Percentiles rank a stretch among this genome's conserved stretches.
Conservation (phyloP, 1,140 invertebrate genomes). For the Drosophila melanica region DNA sequence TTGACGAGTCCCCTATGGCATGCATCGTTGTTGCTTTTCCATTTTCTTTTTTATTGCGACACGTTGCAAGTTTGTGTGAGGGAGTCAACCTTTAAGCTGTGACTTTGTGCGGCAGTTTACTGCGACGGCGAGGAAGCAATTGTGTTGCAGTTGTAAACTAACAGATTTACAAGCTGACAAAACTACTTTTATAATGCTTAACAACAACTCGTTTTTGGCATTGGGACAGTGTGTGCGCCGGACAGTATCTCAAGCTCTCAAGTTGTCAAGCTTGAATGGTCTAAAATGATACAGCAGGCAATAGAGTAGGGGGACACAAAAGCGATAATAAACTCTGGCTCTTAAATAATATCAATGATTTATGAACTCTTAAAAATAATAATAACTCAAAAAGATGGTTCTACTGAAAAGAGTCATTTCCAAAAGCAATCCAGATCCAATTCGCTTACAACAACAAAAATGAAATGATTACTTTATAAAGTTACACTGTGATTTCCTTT, state of each 20-base stretch:
- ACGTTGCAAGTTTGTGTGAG: slow-evolving; percentile 6
- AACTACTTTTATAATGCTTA: slow-evolving; percentile 12
- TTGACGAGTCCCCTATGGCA: slow-evolving; percentile 1
- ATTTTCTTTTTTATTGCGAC: background rate
- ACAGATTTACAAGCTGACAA: slow-evolving; percentile 24
- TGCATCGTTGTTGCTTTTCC: slow-evolving; percentile 1
- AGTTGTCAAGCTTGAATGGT: background rate
- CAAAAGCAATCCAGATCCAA: background rate
- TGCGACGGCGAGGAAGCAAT: slow-evolving; percentile 18
- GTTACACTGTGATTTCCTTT: too few relatives aligned
- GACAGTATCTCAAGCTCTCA: background rate
- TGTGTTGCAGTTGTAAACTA: slow-evolving; percentile 27
- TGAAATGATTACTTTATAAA: too few relatives aligned
- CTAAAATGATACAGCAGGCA: background rate
- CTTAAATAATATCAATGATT: slow-evolving; percentile 3
- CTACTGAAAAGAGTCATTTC: background rate
- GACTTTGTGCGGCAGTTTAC: slow-evolving; percentile 32
- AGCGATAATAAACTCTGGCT: background rate
- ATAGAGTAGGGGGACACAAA: background rate
- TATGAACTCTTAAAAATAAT: background rate
- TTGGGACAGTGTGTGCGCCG: background rate
- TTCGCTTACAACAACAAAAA: too few relatives aligned
- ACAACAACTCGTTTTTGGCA: slow-evolving; percentile 13
- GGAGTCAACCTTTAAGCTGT: slow-evolving; percentile 1
- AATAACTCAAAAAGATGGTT: slow-evolving; percentile 1